Conservation (phyloP, 2,113 vertebrate genomes). For the Channa maculata region DNA sequence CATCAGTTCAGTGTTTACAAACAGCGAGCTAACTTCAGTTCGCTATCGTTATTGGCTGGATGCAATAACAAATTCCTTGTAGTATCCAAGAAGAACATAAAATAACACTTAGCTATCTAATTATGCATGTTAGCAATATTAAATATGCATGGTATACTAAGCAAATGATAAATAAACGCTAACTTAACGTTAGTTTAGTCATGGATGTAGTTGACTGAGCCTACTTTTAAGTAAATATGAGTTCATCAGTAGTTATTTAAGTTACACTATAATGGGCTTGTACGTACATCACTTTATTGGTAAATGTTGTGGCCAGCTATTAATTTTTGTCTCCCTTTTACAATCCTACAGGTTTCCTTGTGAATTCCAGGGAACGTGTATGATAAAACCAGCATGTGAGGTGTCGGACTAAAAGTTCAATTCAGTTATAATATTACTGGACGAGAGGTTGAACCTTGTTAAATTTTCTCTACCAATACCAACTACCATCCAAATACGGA, state of each 20-base stretch:
- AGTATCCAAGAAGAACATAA: too few relatives aligned
- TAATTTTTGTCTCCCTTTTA: not conserved
- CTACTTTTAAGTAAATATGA: not conserved
- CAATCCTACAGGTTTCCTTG: slow-evolving; percentile 65
- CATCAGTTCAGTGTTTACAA: slow-evolving; percentile 63
- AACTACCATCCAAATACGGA: not conserved
- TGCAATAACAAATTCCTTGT: too few relatives aligned
- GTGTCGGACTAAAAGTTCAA: slow-evolving; percentile 7
- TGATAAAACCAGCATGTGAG: slow-evolving; percentile 32
- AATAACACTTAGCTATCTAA: too few relatives aligned
- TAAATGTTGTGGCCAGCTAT: not conserved
- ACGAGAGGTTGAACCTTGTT: not conserved
- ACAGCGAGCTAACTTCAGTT: slow-evolving; percentile 25
- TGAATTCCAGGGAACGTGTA: slow-evolving; percentile 33
- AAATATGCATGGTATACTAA: not conserved
- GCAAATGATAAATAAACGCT: not conserved
- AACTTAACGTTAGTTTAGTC: not conserved
- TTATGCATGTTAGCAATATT: too few relatives aligned
- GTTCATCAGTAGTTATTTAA: not conserved
- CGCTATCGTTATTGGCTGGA: not conserved
- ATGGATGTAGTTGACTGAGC: not conserved
- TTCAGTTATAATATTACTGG: not conserved
- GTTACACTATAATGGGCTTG: not conserved
- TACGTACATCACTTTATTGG: not conserved
- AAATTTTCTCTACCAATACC: not conserved